Conservation (phyloP, 2,113 vertebrate genomes). For the Bucco capensis region DNA sequence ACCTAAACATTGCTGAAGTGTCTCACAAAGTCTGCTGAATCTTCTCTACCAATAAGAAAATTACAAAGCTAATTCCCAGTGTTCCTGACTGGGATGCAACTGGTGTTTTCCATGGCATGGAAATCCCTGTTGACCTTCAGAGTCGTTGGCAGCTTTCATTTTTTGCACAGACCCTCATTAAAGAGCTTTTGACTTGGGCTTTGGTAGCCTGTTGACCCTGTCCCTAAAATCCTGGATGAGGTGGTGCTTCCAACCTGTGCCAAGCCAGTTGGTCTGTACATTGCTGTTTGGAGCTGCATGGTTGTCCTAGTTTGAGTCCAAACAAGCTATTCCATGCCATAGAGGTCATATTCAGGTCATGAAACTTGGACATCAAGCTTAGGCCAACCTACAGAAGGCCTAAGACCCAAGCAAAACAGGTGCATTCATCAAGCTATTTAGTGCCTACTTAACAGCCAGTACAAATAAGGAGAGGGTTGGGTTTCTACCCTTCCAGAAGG, state of each 20-base stretch:
- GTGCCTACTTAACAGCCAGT: too few relatives aligned
- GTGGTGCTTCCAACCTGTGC: rapidly evolving
- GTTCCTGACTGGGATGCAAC: rapidly evolving
- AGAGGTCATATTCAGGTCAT: too few relatives aligned
- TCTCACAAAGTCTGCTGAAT: not conserved
- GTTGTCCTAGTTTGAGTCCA: too few relatives aligned
- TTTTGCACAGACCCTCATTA: not conserved
- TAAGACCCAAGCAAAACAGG: too few relatives aligned
- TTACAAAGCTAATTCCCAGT: not conserved
- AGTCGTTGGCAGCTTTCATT: not conserved
- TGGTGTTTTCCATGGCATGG: not conserved
- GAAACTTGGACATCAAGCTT: too few relatives aligned
- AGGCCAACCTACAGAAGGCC: too few relatives aligned
- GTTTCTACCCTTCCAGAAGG: too few relatives aligned
- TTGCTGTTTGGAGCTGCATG: not conserved
- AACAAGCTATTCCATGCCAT: too few relatives aligned
- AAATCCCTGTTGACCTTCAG: not conserved
- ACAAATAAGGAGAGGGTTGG: too few relatives aligned
- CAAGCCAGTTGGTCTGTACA: not conserved
- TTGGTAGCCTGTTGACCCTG: not conserved
- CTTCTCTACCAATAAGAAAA: not conserved
- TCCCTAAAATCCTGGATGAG: not conserved
- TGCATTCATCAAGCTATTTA: too few relatives aligned
- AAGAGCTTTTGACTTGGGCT: not conserved
- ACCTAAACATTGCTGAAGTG: too few relatives aligned